A percentile compares a stretch with the other conserved stretches of the same genome.
These are phyloP conservation scores for Acanthosepion lycidas DNA, from an alignment of 2,888 invertebrate species.

Conservation along the genomic window DNA sequence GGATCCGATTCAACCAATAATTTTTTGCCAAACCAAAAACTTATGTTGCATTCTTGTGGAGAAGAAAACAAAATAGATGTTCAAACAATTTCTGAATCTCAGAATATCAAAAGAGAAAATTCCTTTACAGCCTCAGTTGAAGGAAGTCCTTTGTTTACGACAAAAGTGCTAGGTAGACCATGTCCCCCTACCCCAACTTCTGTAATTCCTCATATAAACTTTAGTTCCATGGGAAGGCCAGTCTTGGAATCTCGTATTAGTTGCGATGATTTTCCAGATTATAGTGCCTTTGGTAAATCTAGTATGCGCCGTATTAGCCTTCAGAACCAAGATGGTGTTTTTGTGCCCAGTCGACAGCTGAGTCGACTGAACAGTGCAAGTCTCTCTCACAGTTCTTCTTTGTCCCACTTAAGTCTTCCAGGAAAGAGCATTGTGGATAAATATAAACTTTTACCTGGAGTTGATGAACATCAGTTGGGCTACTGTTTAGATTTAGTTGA, in stretches of 20 bases:
- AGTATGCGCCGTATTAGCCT: neutral
- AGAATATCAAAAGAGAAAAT: neutral
- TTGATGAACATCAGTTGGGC: slow-evolving; percentile 63
- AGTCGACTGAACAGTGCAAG: slow-evolving; percentile 39
- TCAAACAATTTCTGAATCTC: neutral
- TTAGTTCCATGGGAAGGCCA: neutral
- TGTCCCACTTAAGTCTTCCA: slow-evolving; percentile 25
- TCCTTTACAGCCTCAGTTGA: neutral
- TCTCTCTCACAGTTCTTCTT: slow-evolving; percentile 38
- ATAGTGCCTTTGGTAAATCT: neutral
- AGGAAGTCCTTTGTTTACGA: slow-evolving; percentile 39
- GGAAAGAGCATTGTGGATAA: slow-evolving; percentile 33
- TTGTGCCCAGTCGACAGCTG: slow-evolving; percentile 33
- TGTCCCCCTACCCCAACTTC: slow-evolving; percentile 35
- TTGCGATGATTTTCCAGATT: slow-evolving; percentile 36
- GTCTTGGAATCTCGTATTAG: slow-evolving; percentile 39
- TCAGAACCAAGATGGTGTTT: slow-evolving; percentile 1
- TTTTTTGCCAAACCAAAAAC: slow-evolving; percentile 24
- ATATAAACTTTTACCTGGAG: slow-evolving; percentile 57
- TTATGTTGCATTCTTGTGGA: neutral
- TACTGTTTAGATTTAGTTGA: slow-evolving; percentile 61
- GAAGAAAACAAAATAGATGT: neutral
- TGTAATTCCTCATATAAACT: neutral
- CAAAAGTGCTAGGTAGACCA: slow-evolving; percentile 23
- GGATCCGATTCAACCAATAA: neutral